A percentile compares a stretch with the other conserved stretches of the same genome.
These are phyloP conservation scores for Cacoxenus indagator DNA, from an alignment of 2,888 invertebrate species.

Conservation along the genomic window DNA sequence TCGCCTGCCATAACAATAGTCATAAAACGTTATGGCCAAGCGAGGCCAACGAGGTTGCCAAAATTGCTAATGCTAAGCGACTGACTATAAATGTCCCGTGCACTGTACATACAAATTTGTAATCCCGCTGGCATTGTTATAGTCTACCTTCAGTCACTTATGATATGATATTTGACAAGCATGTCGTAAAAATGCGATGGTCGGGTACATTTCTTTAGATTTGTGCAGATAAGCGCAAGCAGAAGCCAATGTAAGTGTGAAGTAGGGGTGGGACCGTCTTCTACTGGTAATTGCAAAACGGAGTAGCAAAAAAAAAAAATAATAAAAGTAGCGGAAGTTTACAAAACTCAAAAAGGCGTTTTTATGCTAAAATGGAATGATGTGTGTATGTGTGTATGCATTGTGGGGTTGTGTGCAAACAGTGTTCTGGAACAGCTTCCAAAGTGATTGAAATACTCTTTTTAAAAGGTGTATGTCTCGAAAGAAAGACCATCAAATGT, in stretches of 20 bases:
- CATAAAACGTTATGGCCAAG: constrained; percentile 46
- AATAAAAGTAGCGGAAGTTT: constrained; percentile 6
- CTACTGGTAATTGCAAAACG: background rate
- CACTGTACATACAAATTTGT: background rate
- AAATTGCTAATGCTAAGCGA: no score
- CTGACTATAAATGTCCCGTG: no score
- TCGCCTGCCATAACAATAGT: constrained; percentile 25
- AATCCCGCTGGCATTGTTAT: background rate
- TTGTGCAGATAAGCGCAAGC: background rate
- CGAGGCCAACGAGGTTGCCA: background rate
- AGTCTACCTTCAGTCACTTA: background rate
- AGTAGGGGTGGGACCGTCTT: background rate
- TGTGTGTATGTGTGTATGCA: background rate
- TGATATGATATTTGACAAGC: background rate
- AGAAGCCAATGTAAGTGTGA: constrained; percentile 4
- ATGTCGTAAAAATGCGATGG: no score
- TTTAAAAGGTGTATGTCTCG: background rate
- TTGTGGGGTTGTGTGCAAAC: background rate
- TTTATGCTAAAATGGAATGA: background rate
- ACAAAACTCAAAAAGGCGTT: constrained; percentile 11
- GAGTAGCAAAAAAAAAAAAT: background rate
- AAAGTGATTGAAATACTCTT: no score
- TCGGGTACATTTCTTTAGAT: background rate
- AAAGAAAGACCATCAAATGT: background rate
- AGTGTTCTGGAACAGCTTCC: no score